phyloP scores from a whole-genome alignment of 1,140 invertebrate species.

The Potamilus streckersoni region DNA sequence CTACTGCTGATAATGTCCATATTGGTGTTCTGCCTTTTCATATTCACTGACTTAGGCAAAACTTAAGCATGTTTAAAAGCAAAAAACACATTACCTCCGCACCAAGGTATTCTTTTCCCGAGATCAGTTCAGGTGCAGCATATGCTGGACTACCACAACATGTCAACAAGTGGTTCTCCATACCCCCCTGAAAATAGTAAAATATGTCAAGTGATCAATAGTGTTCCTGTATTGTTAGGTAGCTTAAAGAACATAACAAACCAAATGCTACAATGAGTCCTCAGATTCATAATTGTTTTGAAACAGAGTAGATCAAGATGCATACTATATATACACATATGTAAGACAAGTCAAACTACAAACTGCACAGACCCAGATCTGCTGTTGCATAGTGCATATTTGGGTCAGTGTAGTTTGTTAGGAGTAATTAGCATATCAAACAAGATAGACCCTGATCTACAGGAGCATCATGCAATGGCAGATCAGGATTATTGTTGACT shows the following conservation, averaged over 20 bases:
- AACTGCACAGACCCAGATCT: too few relatives aligned
- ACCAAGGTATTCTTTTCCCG: conserved; percentile 71
- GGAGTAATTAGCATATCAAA: too few relatives aligned
- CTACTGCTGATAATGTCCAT: too few relatives aligned
- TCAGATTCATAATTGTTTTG: background rate
- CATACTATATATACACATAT: background rate
- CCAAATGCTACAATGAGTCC: background rate
- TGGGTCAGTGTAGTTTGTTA: too few relatives aligned
- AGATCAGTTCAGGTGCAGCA: conserved; percentile 77
- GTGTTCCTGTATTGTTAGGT: too few relatives aligned
- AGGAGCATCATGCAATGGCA: too few relatives aligned
- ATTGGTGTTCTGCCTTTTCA: too few relatives aligned
- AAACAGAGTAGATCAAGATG: background rate
- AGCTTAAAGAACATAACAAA: background rate
- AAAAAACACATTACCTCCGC: conserved; percentile 59
- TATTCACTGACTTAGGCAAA: too few relatives aligned
- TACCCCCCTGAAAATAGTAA: conserved; percentile 71
- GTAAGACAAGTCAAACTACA: background rate
- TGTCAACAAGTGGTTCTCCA: conserved; percentile 77
- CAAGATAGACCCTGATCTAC: too few relatives aligned
- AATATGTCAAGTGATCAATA: background rate
- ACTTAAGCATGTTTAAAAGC: too few relatives aligned
- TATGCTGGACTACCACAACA: conserved; percentile 87
- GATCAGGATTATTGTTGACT: too few relatives aligned
- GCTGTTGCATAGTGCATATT: too few relatives aligned